These are phyloP conservation scores for Hylaeus anthracinus DNA, from an alignment of 1,140 invertebrate species.

Conservation along the genomic window DNA sequence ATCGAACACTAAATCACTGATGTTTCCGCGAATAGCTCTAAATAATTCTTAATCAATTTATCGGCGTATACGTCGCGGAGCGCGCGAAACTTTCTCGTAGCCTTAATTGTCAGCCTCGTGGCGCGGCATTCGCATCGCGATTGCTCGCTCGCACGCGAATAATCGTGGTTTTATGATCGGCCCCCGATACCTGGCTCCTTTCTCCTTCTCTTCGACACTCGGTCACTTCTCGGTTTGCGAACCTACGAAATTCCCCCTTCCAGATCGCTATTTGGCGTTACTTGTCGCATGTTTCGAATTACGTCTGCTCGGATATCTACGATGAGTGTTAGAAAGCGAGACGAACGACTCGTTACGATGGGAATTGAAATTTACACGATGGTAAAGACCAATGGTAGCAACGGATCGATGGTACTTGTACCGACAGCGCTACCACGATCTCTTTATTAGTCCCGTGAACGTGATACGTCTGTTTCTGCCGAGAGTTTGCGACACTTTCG, in stretches of 20 bases:
- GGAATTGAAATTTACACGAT: neutral
- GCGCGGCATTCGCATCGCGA: conserved; percentile 46
- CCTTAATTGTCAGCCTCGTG: neutral
- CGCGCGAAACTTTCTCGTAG: neutral
- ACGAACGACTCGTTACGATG: no score
- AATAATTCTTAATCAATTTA: neutral
- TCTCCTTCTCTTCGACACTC: conserved; percentile 52
- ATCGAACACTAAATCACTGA: neutral
- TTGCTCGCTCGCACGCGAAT: conserved; percentile 59
- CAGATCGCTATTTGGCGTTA: neutral
- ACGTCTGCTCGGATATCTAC: neutral
- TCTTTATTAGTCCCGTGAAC: neutral
- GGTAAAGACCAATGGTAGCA: no score
- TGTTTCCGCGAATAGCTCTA: no score
- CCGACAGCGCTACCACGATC: neutral
- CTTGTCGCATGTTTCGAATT: neutral
- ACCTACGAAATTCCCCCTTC: neutral
- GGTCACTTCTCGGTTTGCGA: conserved; percentile 21
- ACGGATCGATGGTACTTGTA: no score
- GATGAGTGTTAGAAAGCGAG: neutral
- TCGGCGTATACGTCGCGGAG: neutral
- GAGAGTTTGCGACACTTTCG: neutral
- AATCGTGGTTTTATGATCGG: conserved; percentile 54
- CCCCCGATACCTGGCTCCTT: conserved; percentile 53
- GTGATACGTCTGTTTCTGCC: neutral